A percentile compares a stretch with the other conserved stretches of the same genome.
Conservation (phyloP, 2,888 invertebrate genomes). For the Epinotia ramella region DNA sequence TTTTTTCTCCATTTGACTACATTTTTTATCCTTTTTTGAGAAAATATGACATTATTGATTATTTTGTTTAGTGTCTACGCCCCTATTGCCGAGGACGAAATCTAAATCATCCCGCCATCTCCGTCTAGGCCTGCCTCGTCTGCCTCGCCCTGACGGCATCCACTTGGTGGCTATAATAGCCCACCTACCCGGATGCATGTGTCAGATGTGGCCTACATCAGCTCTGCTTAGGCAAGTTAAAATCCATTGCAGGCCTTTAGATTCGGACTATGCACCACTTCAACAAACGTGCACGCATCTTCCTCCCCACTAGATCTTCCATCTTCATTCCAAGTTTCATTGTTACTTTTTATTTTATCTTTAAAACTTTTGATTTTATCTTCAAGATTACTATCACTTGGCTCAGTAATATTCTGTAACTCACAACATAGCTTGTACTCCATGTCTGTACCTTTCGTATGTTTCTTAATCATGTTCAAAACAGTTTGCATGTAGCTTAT, state of each 20-base stretch:
- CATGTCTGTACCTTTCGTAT: slow-evolving; percentile 35
- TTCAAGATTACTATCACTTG: not conserved
- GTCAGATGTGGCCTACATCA: too few relatives aligned
- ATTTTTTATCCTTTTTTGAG: too few relatives aligned
- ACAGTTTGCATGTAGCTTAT: slow-evolving; percentile 39
- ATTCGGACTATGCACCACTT: slow-evolving; percentile 35
- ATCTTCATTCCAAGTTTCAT: not conserved
- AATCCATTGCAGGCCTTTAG: slow-evolving; percentile 10
- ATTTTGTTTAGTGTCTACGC: too few relatives aligned
- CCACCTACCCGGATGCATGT: too few relatives aligned
- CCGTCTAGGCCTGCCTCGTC: too few relatives aligned
- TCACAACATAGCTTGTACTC: slow-evolving; percentile 40
- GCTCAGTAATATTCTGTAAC: slow-evolving; percentile 35
- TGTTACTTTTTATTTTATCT: not conserved
- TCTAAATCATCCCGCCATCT: too few relatives aligned
- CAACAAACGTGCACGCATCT: slow-evolving; percentile 11
- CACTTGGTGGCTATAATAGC: too few relatives aligned
- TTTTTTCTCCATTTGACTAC: too few relatives aligned
- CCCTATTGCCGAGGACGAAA: too few relatives aligned
- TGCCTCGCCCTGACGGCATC: too few relatives aligned
- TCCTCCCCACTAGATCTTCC: slow-evolving; percentile 27
- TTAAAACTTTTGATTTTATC: not conserved
- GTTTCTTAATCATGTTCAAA: slow-evolving; percentile 37
- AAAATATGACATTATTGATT: too few relatives aligned
- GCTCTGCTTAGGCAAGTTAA: not conserved